Conservation (phyloP, 1,140 invertebrate genomes). For the Eurosta solidaginis region DNA sequence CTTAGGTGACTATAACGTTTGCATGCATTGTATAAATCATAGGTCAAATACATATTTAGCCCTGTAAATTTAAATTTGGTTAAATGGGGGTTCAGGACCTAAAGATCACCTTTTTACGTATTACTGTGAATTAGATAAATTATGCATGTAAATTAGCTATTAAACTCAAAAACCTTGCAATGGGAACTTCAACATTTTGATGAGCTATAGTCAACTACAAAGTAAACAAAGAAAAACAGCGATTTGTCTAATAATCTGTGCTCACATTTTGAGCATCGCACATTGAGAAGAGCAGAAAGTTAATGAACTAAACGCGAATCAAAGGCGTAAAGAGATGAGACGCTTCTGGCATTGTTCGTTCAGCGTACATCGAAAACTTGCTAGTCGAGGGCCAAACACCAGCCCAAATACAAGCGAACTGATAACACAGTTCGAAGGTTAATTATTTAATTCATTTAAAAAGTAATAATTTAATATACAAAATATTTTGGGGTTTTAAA, state of each 20-base stretch:
- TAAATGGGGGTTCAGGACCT: too few relatives aligned
- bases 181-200: too few relatives aligned
- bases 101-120: too few relatives aligned
- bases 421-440: background rate
- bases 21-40: too few relatives aligned
- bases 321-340: background rate
- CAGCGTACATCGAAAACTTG: background rate
- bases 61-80: too few relatives aligned
- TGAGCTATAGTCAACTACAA: background rate
- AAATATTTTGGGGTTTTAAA: too few relatives aligned
- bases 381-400: background rate
- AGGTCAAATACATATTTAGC: too few relatives aligned
- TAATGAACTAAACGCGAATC: background rate
- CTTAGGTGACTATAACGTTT: too few relatives aligned
- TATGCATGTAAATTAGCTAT: too few relatives aligned
- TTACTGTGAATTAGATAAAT: too few relatives aligned
- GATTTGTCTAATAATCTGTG: background rate
- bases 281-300: background rate
- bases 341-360: background rate
- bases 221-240: background rate
- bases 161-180: background rate
- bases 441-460: background rate
- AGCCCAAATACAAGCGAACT: background rate
- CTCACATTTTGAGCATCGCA: background rate
- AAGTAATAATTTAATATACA: too few relatives aligned